Evolutionary conservation across 2,888 invertebrate species (phyloP), one percentile per base, ranked within the genome.

Genomic region (Nudaria mundana): DNA sequence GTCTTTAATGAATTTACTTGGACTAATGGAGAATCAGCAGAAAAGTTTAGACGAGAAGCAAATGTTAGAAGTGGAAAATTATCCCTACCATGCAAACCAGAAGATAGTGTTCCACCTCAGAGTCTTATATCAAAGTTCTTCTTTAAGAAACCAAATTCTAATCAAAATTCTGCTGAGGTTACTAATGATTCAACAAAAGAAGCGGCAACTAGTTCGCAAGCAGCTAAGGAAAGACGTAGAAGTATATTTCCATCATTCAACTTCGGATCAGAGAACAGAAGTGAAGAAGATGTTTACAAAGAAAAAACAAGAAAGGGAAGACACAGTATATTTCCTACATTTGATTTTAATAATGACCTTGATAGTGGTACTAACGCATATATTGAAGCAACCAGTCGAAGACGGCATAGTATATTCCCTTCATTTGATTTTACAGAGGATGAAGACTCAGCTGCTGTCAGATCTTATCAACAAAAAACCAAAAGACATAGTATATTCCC

Each of bases 21-120:
- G 94, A 92, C 92, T 3, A 94, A 93, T 44, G 91, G 92, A 7
- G 90, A 91, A 20, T 90, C 92, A 0, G 89, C 91, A 1, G 89
- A 89, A 44, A 92, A 92, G 53, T 89, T 90, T 30, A 90, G 91
- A 62, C 90, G 90, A 60, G 84, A 85, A 69, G 82, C 83, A 18
- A 86, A 86, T 48, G 56, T 76, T 20, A 71, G 87, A 54, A 79
- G 75, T 51, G 86, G 86, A 5, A 88, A 88, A 50, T 56, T 87
- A 38, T 88, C 88, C 10, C 44, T 88, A 8, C 88, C 88, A 4
- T 59, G 67, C 8, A 70, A 69, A 52, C 53, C 61, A 5, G 64
- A 66, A 40, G 71, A 71, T 18, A 56, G 40, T 24, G 30, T 59
- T 10, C 66, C 64, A 37, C 68, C 75, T 3, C 80, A 68, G 60